These are phyloP conservation scores for Melanostigma gelatinosum DNA, from an alignment of 2,113 vertebrate genomes.

Conservation along the genomic window DNA sequence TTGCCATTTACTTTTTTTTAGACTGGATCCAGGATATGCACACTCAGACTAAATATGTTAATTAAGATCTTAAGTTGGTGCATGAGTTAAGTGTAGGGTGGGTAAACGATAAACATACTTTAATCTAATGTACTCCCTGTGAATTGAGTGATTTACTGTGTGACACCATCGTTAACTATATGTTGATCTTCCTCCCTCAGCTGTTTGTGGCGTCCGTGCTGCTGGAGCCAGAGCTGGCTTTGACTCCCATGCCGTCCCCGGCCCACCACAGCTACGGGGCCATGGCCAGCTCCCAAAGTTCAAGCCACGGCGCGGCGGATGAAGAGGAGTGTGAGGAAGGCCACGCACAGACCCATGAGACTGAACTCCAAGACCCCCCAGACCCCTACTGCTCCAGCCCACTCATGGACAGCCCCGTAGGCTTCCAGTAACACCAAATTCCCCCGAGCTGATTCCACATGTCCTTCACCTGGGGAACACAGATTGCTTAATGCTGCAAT, in stretches of 20 bases:
- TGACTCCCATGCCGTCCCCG: slow-evolving; percentile 93
- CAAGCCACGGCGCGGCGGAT: slow-evolving; percentile 71
- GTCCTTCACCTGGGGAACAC: slow-evolving; percentile 61
- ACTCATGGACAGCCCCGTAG: slow-evolving; percentile 84
- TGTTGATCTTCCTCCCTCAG: slow-evolving; percentile 77
- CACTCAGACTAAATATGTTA: not conserved
- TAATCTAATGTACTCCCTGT: not conserved
- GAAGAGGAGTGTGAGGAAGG: slow-evolving; percentile 78
- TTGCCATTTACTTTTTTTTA: not conserved
- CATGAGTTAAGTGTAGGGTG: slow-evolving; percentile 11
- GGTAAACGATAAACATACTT: not conserved
- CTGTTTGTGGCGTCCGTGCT: slow-evolving; percentile 94
- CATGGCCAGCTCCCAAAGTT: slow-evolving; percentile 88
- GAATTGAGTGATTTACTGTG: slow-evolving; percentile 28
- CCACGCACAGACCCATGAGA: slow-evolving; percentile 83
- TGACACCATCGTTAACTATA: slow-evolving; percentile 27
- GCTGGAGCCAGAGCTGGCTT: slow-evolving; percentile 91
- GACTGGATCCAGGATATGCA: not conserved
- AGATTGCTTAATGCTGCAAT: slow-evolving; percentile 71
- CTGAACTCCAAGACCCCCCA: slow-evolving; percentile 86
- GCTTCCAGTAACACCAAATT: slow-evolving; percentile 84
- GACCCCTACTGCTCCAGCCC: slow-evolving; percentile 82
- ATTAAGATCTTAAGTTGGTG: not conserved
- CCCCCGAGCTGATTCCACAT: slow-evolving; percentile 43
- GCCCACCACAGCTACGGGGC: slow-evolving; percentile 94